Evolutionary conservation across 2,888 invertebrate species (phyloP).

Genomic region (Sisyra terminalis): DNA sequence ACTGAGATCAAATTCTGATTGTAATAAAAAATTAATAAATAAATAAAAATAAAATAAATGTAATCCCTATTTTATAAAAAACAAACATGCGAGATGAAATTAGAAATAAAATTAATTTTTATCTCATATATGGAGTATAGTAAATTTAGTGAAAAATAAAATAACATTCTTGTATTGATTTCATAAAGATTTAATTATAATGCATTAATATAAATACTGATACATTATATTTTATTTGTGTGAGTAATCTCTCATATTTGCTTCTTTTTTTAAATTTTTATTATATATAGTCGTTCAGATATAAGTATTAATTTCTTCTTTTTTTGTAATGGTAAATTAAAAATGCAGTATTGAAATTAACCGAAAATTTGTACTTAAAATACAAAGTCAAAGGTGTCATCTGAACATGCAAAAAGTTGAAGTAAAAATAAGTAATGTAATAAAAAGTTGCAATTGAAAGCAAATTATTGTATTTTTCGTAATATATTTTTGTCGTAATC

Average conservation of each 20-base stretch:
- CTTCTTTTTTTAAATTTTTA: neutral
- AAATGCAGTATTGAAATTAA: neutral
- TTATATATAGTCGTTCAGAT: neutral
- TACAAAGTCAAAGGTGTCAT: too few relatives aligned
- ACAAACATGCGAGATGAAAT: constrained; percentile 6
- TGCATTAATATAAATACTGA: too few relatives aligned
- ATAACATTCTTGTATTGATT: too few relatives aligned
- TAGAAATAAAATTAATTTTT: too few relatives aligned
- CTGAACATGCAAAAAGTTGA: neutral
- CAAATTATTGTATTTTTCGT: neutral
- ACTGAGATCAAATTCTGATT: neutral
- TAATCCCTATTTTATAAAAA: constrained; percentile 5
- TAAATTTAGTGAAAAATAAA: neutral
- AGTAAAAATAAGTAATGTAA: neutral
- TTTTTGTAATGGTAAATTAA: neutral
- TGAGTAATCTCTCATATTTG: constrained; percentile 4
- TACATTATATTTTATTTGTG: too few relatives aligned
- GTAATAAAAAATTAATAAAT: neutral
- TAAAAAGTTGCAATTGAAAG: neutral
- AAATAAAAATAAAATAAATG: neutral
- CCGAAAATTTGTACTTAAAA: neutral
- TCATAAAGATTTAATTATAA: too few relatives aligned
- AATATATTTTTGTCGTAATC: constrained; percentile 1
- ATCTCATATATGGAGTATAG: too few relatives aligned
- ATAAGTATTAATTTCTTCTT: neutral